Evolutionary conservation across 2,797 vertebrate species (phyloP), one percentile per base, ranked within the genome.

Genomic region (Neosalanx taihuensis): DNA sequence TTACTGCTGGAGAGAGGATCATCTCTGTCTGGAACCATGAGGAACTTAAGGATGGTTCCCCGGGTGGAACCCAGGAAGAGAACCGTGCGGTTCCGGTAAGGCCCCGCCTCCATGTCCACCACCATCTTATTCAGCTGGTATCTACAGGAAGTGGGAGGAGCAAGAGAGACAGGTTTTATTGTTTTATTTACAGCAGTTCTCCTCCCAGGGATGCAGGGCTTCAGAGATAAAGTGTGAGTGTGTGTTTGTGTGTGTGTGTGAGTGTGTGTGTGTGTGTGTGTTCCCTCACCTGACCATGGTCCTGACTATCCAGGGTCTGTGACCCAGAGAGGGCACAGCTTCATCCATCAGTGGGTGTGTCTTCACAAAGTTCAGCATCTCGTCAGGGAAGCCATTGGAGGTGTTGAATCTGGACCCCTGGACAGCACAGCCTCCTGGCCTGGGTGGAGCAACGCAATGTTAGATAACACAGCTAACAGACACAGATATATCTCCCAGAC

Each of bases 291-390:
- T 92, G 84, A 93, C 94, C 91, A 98, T 94, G 29, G 96, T 98
- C 71, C 95, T 92, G 74, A 97, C 93, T 46, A 99, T 96, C 97
- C 96, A 98, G 26, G 97, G 97, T 0, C 76, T 87, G 0, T 95
- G 93, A 69, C 95, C 95, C 17, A 98, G 88, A 0, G 96, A 95
- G 0, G 96, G 96, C 33, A 98, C 91, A 0, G 96, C 93, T 81
- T 98, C 96, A 0, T 99, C 96, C 97, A 99, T 97, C 85, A 99
- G 90, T 0, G 97, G 96, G 69, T 98, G 97, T 0, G 96, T 98
- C 91, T 99, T 99, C 64, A 99, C 93, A 0, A 99, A 99, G 84
- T 91, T 95, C 74, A 99, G 92, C 93, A 98, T 96, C 88, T 99
- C 97, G 6, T 99, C 97, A 0, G 97, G 97, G 76, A 99, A 95